A percentile compares a stretch with the other conserved stretches of the same genome.
phyloP scores from a whole-genome alignment of 2,888 invertebrate species.

The Caenorhabditis wallacei region DNA sequence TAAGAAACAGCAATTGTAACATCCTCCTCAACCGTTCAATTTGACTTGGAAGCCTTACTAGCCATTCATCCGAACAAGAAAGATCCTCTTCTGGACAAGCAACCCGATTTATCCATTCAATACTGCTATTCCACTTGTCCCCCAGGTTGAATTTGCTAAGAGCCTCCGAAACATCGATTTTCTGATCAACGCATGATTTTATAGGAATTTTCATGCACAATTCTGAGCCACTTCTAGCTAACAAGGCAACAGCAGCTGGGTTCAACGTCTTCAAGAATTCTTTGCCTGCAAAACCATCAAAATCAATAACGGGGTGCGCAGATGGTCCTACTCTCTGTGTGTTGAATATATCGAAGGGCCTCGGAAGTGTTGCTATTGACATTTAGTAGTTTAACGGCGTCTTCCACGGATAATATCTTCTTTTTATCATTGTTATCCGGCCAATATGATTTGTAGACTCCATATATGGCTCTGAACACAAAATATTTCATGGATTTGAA shows the following conservation, averaged over 20 bases:
- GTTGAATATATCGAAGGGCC: constrained; percentile 67
- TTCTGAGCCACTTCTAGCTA: constrained; percentile 65
- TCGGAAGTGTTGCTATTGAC: constrained; percentile 65
- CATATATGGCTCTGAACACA: constrained; percentile 67
- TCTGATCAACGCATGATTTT: constrained; percentile 49
- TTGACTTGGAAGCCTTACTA: constrained; percentile 72
- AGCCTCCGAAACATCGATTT: constrained; percentile 63
- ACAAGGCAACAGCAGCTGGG: constrained; percentile 53
- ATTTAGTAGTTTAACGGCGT: constrained; percentile 71
- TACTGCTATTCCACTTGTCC: constrained; percentile 75
- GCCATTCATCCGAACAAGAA: constrained; percentile 73
- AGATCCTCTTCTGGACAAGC: constrained; percentile 77
- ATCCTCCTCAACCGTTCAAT: constrained; percentile 73
- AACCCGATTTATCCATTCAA: constrained; percentile 76
- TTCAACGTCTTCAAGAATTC: constrained; percentile 56
- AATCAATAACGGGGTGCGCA: neutral
- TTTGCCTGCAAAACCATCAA: constrained; percentile 34
- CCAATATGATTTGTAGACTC: constrained; percentile 65
- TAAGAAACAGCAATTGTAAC: constrained; percentile 72
- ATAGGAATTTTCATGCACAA: constrained; percentile 64
- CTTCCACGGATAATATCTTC: constrained; percentile 66
- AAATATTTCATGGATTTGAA: neutral
- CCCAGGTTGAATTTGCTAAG: constrained; percentile 73
- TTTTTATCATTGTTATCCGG: constrained; percentile 54
- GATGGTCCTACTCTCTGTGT: constrained; percentile 56